Evolutionary conservation across 2,113 vertebrate species (phyloP), one percentile per base, ranked within the genome.

Genomic region (Oreochromis aureus): DNA sequence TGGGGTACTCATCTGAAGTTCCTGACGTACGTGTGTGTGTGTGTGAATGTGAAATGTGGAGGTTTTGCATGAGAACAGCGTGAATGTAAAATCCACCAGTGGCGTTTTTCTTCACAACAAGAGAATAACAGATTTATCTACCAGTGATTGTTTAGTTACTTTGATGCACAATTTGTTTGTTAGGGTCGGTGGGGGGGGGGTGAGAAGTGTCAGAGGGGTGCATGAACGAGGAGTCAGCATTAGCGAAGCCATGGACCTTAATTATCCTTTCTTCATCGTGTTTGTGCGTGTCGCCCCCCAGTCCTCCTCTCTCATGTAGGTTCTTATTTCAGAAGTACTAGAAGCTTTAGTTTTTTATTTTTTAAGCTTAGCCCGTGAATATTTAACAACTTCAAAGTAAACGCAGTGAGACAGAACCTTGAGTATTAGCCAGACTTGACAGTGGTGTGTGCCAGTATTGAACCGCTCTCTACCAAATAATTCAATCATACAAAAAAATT

Each of bases 1-100:
- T 53, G 96, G 96, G 97, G 95, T 97, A 96, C 96, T 97, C 96
- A 97, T 98, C 97, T 98, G 97, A 98, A 97, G 97, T 97, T 97
- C 96, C 93, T 98, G 96, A 97, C 94, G 73, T 66, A 88, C 19
- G 86, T 95, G 53, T 76, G 71, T 71, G 78, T 86, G 27, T 46
- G 76, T 79, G 83, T 46, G 71, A 19, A 34, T 11, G 71, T 51
- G 58, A 8, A 22, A 34, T 69, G 30, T 39, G 81, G 80, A 59
- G 80, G 16, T 7, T 63, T 59, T 51, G 92, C 76, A 91, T 76
- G 87, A 19, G 81, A 86, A 84, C 83, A 61, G 95, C 58, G 92
- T 95, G 95, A 96, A 96, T 96, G 96, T 96, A 63, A 95, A 89
- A 95, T 92, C 94, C 88, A 92, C 91, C 91, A 90, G 86, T 95